Evolutionary conservation across 2,797 vertebrate species (phyloP).

Genomic region (Melanotaenia nigrans): DNA sequence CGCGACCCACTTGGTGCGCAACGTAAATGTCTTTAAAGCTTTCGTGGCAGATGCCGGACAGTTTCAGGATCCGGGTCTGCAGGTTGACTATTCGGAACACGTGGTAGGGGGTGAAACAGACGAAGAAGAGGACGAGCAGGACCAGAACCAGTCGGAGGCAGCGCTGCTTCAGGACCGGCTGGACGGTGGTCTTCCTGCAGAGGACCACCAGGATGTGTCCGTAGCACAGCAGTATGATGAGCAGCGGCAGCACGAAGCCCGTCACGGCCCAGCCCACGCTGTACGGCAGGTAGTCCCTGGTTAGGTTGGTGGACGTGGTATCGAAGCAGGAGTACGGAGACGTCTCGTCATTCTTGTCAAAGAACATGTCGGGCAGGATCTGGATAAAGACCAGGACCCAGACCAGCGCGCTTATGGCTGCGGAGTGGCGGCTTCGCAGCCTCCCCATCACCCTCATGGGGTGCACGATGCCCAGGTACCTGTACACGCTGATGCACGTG

Average conservation of each 20-base stretch:
- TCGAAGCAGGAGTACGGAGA: conserved; percentile 64
- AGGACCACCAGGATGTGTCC: conserved; percentile 82
- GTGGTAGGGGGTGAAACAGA: conserved; percentile 88
- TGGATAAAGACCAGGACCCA: conserved; percentile 81
- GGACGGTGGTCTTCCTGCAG: conserved; percentile 68
- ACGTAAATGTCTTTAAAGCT: conserved; percentile 74
- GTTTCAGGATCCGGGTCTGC: conserved; percentile 68
- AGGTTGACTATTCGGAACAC: conserved; percentile 84
- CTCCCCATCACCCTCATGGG: conserved; percentile 81
- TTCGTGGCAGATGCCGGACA: conserved; percentile 56
- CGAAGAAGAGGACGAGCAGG: conserved; percentile 80
- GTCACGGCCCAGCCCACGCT: conserved; percentile 72
- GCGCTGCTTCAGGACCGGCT: conserved; percentile 75
- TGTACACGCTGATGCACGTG: conserved; percentile 86
- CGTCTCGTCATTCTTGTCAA: conserved; percentile 68
- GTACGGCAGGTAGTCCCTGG: conserved; percentile 73
- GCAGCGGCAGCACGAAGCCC: conserved; percentile 80
- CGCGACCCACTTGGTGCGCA: conserved; percentile 83
- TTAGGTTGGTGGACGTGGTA: conserved; percentile 57
- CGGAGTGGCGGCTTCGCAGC: conserved; percentile 59
- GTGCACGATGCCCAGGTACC: conserved; percentile 87
- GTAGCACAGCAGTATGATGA: conserved; percentile 83
- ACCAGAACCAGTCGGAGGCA: conserved; percentile 81
- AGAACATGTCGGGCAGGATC: conserved; percentile 81
- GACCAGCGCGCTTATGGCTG: conserved; percentile 64